A percentile compares a stretch with the other conserved stretches of the same genome.
Conservation (phyloP, 2,113 vertebrate genomes). For the Seriola dumerili region DNA sequence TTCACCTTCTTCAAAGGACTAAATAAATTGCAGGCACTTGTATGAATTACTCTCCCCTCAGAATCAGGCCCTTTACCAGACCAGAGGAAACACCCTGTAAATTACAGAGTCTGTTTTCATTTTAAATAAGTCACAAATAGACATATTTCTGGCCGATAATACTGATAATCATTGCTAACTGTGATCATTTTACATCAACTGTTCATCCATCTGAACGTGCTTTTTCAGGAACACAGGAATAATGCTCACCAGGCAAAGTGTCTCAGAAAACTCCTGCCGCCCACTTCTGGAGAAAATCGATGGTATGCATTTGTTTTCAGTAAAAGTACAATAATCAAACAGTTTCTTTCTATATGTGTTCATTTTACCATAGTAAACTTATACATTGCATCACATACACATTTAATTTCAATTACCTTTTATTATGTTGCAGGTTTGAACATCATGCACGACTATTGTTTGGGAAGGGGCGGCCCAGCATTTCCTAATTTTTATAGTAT, state of each 20-base stretch:
- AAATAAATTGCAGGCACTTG: not conserved
- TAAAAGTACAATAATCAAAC: slow-evolving; percentile 9
- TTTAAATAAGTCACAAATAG: not conserved
- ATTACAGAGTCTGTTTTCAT: slow-evolving; percentile 1
- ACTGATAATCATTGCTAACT: slow-evolving; percentile 24
- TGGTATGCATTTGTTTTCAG: not conserved
- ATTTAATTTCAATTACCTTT: too few relatives aligned
- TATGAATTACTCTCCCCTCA: not conserved
- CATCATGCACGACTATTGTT: too few relatives aligned
- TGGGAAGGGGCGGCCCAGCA: too few relatives aligned
- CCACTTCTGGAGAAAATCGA: slow-evolving; percentile 42
- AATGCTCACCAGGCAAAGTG: slow-evolving; percentile 14
- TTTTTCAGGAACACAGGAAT: slow-evolving; percentile 36
- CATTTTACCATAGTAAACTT: too few relatives aligned
- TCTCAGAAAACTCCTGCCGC: not conserved
- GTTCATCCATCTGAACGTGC: slow-evolving; percentile 36
- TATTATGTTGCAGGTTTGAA: too few relatives aligned
- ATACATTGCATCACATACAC: too few relatives aligned
- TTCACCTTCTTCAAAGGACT: not conserved
- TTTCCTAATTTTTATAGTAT: too few relatives aligned
- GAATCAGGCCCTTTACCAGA: not conserved
- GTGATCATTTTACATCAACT: slow-evolving; percentile 27
- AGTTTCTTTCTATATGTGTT: too few relatives aligned
- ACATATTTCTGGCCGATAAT: slow-evolving; percentile 6
- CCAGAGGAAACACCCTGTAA: not conserved